Evolutionary conservation across 2,113 vertebrate genomes (phyloP).

Genomic region (Prunella fulvescens): DNA sequence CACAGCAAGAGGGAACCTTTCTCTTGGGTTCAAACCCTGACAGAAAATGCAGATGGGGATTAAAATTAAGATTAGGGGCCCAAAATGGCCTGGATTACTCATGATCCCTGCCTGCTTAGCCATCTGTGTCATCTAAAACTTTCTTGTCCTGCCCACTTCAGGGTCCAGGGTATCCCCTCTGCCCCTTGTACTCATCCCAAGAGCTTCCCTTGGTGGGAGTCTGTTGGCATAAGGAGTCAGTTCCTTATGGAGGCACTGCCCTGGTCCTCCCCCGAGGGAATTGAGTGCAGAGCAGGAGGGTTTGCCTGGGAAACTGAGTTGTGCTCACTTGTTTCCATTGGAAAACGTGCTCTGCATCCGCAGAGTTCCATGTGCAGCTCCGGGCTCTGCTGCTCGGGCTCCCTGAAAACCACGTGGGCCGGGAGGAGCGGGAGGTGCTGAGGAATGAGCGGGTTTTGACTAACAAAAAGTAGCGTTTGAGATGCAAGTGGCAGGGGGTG

Average conservation of each 20-base stretch:
- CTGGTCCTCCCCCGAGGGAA: neutral
- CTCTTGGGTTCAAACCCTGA: neutral
- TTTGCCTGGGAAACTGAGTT: neutral
- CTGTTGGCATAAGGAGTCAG: accelerated
- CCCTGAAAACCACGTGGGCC: accelerated
- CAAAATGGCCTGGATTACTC: neutral
- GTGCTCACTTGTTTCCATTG: accelerated
- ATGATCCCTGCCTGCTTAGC: neutral
- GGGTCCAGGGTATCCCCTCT: neutral
- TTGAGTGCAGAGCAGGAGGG: neutral
- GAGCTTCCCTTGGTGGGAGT: neutral
- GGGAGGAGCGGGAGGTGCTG: neutral
- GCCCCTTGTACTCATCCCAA: accelerated
- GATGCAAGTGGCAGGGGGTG: neutral
- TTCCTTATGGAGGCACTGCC: neutral
- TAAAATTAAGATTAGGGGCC: neutral
- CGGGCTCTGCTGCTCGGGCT: neutral
- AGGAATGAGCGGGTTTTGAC: neutral
- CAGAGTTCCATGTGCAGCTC: neutral
- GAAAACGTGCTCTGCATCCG: accelerated
- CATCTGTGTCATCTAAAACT: neutral
- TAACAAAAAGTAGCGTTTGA: neutral
- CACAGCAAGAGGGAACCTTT: accelerated
- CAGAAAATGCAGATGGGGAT: neutral
- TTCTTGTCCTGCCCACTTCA: neutral